Conservation (phyloP, 2,888 invertebrate species). For the Sinopyrophorus schimmeli region DNA sequence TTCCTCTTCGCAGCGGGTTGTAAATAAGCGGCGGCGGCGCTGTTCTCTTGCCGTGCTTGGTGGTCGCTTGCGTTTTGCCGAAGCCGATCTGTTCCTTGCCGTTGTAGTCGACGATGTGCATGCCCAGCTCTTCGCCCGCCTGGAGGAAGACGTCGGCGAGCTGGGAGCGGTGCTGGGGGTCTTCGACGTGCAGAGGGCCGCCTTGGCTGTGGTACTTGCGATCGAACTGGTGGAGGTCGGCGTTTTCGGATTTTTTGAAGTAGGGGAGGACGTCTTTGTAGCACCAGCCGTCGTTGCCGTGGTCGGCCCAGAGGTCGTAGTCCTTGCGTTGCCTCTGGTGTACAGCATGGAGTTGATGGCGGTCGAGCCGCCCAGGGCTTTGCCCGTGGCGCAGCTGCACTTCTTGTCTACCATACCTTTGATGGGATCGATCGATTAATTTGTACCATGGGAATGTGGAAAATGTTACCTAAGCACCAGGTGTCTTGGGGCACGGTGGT, state of each 20-base stretch:
- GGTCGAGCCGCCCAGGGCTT: slow-evolving; percentile 80
- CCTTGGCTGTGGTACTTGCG: slow-evolving; percentile 59
- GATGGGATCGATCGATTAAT: background rate
- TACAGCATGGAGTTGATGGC: slow-evolving; percentile 83
- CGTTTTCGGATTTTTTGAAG: slow-evolving; percentile 78
- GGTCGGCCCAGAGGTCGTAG: slow-evolving; percentile 74
- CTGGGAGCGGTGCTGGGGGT: slow-evolving; percentile 32
- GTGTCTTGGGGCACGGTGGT: slow-evolving; percentile 59
- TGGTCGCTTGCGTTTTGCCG: slow-evolving; percentile 64
- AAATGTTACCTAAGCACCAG: slow-evolving; percentile 56
- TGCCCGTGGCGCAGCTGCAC: slow-evolving; percentile 58
- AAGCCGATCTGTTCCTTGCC: slow-evolving; percentile 66
- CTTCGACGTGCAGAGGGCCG: slow-evolving; percentile 62
- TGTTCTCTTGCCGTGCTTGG: slow-evolving; percentile 68
- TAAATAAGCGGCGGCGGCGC: slow-evolving; percentile 69
- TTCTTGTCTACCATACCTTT: slow-evolving; percentile 42
- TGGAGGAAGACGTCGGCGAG: slow-evolving; percentile 57
- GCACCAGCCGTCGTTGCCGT: slow-evolving; percentile 76
- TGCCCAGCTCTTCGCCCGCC: slow-evolving; percentile 65
- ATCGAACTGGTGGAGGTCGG: slow-evolving; percentile 63
- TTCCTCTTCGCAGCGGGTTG: slow-evolving; percentile 60
- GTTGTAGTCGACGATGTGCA: slow-evolving; percentile 64
- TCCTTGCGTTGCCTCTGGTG: slow-evolving; percentile 71
- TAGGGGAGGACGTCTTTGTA: slow-evolving; percentile 73
- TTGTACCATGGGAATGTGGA: background rate